Evolutionary conservation across 2,113 vertebrate genomes (phyloP).

Genomic region (Marmota flaviventris): DNA sequence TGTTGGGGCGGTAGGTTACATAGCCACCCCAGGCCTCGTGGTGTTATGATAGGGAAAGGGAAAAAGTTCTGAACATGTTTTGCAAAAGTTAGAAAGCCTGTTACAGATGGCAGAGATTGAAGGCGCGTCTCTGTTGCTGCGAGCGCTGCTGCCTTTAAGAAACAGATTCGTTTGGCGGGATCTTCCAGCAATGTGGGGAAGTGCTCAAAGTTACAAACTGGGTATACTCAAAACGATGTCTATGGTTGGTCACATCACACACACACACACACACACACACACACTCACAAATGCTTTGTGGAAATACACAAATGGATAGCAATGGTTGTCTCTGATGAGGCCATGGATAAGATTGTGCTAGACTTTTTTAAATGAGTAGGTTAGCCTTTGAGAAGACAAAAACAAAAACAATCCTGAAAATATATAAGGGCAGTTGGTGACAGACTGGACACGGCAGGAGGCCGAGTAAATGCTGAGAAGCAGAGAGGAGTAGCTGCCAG

Average conservation of each 20-base stretch:
- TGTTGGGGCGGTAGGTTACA: slow-evolving; percentile 28
- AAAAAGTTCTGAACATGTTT: background rate
- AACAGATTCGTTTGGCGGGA: background rate
- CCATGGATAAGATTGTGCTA: background rate
- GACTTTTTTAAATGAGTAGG: background rate
- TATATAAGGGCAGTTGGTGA: background rate
- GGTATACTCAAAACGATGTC: background rate
- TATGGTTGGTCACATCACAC: too few relatives aligned
- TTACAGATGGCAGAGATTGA: background rate
- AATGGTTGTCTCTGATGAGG: background rate
- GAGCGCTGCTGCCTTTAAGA: too few relatives aligned
- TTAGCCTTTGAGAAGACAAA: background rate
- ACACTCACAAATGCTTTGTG: rapidly evolving
- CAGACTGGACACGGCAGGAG: too few relatives aligned
- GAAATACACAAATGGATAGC: background rate
- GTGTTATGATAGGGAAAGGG: background rate
- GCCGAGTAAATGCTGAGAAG: rapidly evolving
- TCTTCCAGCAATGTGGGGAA: background rate
- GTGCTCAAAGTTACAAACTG: background rate
- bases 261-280: too few relatives aligned
- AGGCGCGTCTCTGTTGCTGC: background rate
- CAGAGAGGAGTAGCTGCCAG: rapidly evolving
- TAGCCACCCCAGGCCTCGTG: background rate
- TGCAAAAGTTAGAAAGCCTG: background rate
- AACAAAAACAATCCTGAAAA: background rate